These are phyloP conservation scores for Sanderia malayensis DNA, from an alignment of 30 jellyfish, hydroid and myxozoan species.

Conservation along the genomic window DNA sequence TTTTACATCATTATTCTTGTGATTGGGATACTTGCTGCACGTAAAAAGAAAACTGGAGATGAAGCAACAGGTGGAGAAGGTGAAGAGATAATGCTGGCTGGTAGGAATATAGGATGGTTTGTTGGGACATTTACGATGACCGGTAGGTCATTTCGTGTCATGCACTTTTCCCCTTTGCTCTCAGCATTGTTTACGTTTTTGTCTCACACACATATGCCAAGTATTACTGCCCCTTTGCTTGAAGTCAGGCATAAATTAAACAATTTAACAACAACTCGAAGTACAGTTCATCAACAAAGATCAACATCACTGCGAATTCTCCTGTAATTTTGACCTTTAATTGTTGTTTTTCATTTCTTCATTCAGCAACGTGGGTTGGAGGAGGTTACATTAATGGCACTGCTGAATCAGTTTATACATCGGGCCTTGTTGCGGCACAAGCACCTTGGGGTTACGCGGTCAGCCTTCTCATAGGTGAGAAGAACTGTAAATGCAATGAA, in stretches of 20 bases:
- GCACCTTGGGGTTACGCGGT: slow-evolving; percentile 97
- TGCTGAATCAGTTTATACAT: slow-evolving; percentile 80
- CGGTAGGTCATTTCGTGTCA: too few species aligned
- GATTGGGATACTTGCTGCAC: slow-evolving; percentile 83
- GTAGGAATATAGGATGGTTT: slow-evolving; percentile 86
- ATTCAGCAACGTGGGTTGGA: slow-evolving; percentile 97
- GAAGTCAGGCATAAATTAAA: too few species aligned
- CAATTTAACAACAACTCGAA: too few species aligned
- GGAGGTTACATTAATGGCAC: slow-evolving; percentile 97
- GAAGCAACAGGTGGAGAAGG: slow-evolving; percentile 62
- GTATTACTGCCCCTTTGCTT: too few species aligned
- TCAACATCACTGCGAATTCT: too few species aligned
- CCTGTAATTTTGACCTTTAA: too few species aligned
- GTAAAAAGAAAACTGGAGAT: slow-evolving; percentile 67
- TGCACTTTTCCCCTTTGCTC: too few species aligned
- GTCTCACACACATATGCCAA: too few species aligned
- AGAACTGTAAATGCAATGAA: background rate
- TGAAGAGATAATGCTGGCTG: slow-evolving; percentile 90
- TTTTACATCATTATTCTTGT: slow-evolving; percentile 66
- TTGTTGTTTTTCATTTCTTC: too few species aligned
- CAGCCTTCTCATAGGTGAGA: slow-evolving; percentile 85
- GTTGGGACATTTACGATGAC: slow-evolving; percentile 98
- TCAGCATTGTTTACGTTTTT: too few species aligned
- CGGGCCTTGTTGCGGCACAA: slow-evolving; percentile 89
- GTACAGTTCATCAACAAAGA: too few species aligned